A percentile compares a stretch with the other conserved stretches of the same genome.
Evolutionary conservation across 2,797 vertebrate species (phyloP).

Genomic region (Masticophis lateralis): DNA sequence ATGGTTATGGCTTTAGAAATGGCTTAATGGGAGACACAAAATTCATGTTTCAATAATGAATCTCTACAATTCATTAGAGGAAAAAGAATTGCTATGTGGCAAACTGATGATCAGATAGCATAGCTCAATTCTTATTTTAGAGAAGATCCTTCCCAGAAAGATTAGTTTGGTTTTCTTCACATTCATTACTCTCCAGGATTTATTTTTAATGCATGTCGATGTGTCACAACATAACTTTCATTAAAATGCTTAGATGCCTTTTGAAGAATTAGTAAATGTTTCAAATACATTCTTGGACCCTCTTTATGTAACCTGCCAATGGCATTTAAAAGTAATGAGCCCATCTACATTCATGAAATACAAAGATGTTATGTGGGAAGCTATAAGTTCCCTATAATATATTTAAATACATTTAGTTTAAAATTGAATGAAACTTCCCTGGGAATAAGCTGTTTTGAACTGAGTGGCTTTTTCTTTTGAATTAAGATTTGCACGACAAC

Average conservation of each 20-base stretch:
- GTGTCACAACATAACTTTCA: conserved; percentile 33
- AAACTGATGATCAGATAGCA: not conserved
- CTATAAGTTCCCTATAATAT: conserved; percentile 38
- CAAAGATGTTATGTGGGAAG: conserved; percentile 44
- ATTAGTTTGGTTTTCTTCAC: conserved; percentile 16
- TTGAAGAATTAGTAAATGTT: conserved; percentile 48
- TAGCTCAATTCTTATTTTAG: not conserved
- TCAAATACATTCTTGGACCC: conserved; percentile 39
- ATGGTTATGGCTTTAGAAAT: not conserved
- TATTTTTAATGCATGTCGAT: conserved; percentile 37
- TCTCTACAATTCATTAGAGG: not conserved
- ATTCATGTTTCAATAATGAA: not conserved
- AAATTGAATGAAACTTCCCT: not conserved
- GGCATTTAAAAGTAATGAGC: conserved; percentile 52
- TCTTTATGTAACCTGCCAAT: conserved; percentile 34
- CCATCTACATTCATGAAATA: conserved; percentile 56
- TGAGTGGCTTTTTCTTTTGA: not conserved
- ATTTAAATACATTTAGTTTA: conserved; percentile 43
- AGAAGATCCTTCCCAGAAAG: not conserved
- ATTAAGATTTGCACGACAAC: not conserved
- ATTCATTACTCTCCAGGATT: not conserved
- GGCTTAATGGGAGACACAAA: not conserved
- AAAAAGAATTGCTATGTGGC: not conserved
- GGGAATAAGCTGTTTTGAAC: not conserved
- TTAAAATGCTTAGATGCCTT: conserved; percentile 46